Conservation (phyloP, 2,797 vertebrate genomes). For the Acanthurus tractus region DNA sequence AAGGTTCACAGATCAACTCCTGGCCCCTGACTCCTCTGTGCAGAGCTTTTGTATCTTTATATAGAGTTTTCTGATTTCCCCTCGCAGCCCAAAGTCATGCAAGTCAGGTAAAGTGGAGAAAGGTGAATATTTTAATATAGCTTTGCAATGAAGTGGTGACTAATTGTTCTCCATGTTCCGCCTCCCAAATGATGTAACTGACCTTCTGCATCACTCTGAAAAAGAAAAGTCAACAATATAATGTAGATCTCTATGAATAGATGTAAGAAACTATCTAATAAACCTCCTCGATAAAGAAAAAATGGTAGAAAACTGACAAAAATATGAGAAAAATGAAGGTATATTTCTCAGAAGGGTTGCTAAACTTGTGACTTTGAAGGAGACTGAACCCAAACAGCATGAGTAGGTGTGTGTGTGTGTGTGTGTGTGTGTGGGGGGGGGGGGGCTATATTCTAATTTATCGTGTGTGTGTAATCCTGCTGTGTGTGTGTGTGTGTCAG, state of each 20-base stretch:
- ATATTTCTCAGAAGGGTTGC: background rate
- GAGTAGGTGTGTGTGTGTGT: background rate
- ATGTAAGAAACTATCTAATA: background rate
- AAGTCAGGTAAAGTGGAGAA: background rate
- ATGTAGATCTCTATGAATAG: background rate
- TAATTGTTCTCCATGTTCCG: background rate
- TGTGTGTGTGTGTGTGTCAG: background rate
- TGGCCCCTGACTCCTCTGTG: background rate
- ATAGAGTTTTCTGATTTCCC: background rate
- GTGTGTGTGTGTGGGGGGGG: background rate
- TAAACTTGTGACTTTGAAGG: no score
- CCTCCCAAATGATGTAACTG: background rate
- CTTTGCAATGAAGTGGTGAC: background rate
- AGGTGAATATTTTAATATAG: background rate
- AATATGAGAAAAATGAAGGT: no score
- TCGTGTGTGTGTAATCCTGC: background rate
- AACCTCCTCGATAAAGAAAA: background rate
- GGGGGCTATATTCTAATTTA: background rate
- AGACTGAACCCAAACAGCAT: no score
- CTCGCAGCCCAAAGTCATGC: constrained; percentile 5
- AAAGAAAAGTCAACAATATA: no score
- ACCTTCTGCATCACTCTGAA: no score
- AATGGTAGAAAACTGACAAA: no score
- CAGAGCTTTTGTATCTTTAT: background rate
- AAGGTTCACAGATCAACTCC: constrained; percentile 30